Conservation (phyloP, 1,140 invertebrate species). For the Babylonia areolata region DNA sequence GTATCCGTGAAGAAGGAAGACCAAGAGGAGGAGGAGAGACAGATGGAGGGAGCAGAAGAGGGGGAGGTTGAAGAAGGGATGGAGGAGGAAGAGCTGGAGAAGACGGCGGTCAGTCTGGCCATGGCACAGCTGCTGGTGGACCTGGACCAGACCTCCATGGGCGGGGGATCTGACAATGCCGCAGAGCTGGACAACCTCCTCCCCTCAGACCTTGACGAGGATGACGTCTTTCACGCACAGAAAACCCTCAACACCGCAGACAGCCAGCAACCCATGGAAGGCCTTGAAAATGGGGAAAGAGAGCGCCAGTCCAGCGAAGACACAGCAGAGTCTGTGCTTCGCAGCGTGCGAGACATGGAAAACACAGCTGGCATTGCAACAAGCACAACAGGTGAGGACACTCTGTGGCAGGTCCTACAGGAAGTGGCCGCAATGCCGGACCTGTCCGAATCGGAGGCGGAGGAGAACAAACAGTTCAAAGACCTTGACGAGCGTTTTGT, state of each 20-base stretch:
- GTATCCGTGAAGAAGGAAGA: conserved; percentile 48
- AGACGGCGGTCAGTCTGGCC: conserved; percentile 68
- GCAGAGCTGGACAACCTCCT: conserved; percentile 19
- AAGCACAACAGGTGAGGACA: conserved; percentile 44
- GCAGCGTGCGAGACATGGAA: conserved; percentile 56
- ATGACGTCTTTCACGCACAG: conserved; percentile 3
- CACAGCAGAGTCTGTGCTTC: conserved; percentile 58
- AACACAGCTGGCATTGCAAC: neutral
- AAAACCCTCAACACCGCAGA: neutral
- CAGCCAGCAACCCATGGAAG: conserved; percentile 20
- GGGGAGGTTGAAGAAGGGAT: conserved; percentile 52
- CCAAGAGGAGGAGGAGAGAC: conserved; percentile 66
- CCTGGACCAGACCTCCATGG: conserved; percentile 68
- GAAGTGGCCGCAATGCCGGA: conserved; percentile 46
- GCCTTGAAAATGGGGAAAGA: neutral
- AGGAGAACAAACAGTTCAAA: conserved; percentile 49
- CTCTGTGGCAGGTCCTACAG: conserved; percentile 43
- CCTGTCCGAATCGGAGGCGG: conserved; percentile 43
- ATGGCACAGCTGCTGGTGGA: conserved; percentile 67
- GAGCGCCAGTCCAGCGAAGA: conserved; percentile 33
- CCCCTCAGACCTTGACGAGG: conserved; percentile 6
- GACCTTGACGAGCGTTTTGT: conserved; percentile 70
- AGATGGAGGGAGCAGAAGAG: conserved; percentile 69
- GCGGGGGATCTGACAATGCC: conserved; percentile 51
- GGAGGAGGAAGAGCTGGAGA: conserved; percentile 62